Evolutionary conservation across 2,888 invertebrate species (phyloP).

Genomic region (Drosophila ustulata): DNA sequence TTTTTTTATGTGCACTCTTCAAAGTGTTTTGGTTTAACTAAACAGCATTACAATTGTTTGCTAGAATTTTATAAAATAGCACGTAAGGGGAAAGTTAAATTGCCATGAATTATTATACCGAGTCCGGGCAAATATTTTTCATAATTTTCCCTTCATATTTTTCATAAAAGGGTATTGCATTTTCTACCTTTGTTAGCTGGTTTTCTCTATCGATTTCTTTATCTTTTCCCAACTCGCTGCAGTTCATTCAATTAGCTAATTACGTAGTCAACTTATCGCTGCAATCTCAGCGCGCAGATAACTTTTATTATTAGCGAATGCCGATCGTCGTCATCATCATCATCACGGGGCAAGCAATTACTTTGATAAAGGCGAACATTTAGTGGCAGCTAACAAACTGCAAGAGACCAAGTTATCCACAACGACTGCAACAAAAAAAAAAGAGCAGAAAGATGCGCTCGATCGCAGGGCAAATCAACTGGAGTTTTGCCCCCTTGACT

Average conservation of each 20-base stretch:
- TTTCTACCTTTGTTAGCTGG: neutral
- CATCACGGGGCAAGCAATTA: constrained; percentile 48
- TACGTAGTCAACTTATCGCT: constrained; percentile 42
- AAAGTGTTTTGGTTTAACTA: constrained; percentile 8
- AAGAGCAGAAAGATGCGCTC: constrained; percentile 40
- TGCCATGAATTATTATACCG: no score
- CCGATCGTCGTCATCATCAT: constrained; percentile 17
- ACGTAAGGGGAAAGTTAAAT: neutral
- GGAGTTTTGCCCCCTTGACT: neutral
- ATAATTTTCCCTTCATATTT: neutral
- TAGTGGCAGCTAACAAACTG: constrained; percentile 33
- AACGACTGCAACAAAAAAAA: constrained; percentile 15
- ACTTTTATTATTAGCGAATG: constrained; percentile 43
- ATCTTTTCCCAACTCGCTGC: neutral
- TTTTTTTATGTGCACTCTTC: neutral
- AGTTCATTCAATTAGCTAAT: constrained; percentile 53
- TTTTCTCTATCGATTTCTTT: neutral
- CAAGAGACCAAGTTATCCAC: neutral
- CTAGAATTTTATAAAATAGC: neutral
- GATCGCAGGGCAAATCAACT: constrained; percentile 31
- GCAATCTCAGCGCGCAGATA: constrained; percentile 31
- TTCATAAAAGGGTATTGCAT: neutral
- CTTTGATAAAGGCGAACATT: constrained; percentile 57
- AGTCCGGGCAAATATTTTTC: no score
- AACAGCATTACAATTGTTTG: neutral